Evolutionary conservation across 2,113 vertebrate genomes (phyloP), one percentile per base, ranked within the genome.

Genomic region (Pelecanoides urinatrix): DNA sequence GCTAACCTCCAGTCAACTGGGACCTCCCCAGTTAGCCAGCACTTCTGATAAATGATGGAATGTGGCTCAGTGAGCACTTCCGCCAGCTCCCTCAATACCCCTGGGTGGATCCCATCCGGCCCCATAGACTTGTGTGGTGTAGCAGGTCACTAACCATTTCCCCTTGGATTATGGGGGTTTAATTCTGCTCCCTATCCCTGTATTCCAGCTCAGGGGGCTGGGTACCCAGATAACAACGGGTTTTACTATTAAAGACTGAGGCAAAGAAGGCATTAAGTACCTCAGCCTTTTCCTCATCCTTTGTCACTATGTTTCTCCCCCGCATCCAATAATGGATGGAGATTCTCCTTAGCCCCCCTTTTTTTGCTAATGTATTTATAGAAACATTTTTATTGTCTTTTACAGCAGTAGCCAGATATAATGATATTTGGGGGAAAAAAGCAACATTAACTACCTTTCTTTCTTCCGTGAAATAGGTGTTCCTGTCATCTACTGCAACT

Each of bases 391-490:
- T 21, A 21, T 66, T 78, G 25, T 50, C 21, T 79, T 83, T 50
- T 91, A 49, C 1, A 8, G 21, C 10, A 75, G 12, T 82, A 86
- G 25, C 16, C n/a, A 88, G 34, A 55, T 87, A 47, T 7, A 92
- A 32, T n/a, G 20, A 38, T 92, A 82, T 52, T 17, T 68, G 15
- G 25, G 4, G 0, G 4, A 18, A 34, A 86, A 84, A 38, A 40
- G n/a, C 47, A 87, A 58, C 4, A 34, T 76, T 89, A 87, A 88
- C 45, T 8, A 61, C 30, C 11, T 72, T 45, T 34, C 71, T 72
- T 94, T 72, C 40, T 88, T 86, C 42, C 25, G 71, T 97, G 71
- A 77, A 97, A 95, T 94, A 99, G 99, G 98, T 99, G 29, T 99
- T 99, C 77, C 98, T 99, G 49, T 95, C 97, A 3, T 95, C 83